Percentiles rank a stretch among this genome's conserved stretches.
Conservation (phyloP, 2,797 vertebrate species). For the Adrianichthys oophorus region DNA sequence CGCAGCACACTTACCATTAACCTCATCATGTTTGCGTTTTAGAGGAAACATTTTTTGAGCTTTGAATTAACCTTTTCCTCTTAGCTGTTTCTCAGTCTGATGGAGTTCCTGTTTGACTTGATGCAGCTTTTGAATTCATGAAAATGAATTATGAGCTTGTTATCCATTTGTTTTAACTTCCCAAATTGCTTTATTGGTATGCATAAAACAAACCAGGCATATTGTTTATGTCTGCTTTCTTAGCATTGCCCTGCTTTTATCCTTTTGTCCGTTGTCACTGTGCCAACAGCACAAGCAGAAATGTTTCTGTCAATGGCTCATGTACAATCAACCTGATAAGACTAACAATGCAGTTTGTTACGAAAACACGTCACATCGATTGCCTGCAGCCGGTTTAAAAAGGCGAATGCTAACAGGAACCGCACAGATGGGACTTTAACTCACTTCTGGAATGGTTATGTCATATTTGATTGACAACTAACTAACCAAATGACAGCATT, state of each 20-base stretch:
- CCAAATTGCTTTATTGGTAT: constrained; percentile 32
- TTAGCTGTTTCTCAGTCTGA: constrained; percentile 15
- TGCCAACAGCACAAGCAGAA: neutral
- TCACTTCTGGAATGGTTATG: no score
- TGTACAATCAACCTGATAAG: no score
- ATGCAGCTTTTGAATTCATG: constrained; percentile 28
- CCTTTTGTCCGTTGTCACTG: constrained; percentile 31
- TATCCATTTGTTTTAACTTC: constrained; percentile 30
- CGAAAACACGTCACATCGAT: no score
- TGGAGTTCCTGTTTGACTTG: constrained; percentile 24
- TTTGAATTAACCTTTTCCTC: constrained; percentile 16
- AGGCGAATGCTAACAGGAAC: no score
- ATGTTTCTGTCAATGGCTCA: no score
- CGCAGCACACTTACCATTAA: constrained; percentile 9
- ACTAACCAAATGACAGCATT: no score
- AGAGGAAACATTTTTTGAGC: neutral
- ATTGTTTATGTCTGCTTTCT: constrained; percentile 40
- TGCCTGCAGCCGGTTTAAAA: no score
- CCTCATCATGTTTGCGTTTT: constrained; percentile 26
- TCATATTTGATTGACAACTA: no score
- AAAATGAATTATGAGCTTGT: constrained; percentile 37
- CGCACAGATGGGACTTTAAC: no score
- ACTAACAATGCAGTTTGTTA: no score
- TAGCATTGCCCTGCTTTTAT: constrained; percentile 29
- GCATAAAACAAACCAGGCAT: constrained; percentile 30